Evolutionary conservation across 1,140 invertebrate species (phyloP).

Genomic region (Zaprionus lachaisei): DNA sequence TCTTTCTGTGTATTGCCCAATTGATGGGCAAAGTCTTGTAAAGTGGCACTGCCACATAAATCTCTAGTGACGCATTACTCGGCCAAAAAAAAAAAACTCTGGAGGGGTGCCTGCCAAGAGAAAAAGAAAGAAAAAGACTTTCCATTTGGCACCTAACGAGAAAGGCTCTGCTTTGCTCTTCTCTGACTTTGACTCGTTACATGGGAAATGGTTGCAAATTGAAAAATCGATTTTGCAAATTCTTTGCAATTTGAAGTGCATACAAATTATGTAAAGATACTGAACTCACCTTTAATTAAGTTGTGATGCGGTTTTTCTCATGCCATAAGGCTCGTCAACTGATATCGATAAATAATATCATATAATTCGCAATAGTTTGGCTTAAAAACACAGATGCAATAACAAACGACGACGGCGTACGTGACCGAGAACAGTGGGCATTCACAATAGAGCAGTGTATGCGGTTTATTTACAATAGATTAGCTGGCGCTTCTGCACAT

Average conservation of each 20-base stretch:
- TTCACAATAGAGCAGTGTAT: conserved; percentile 71
- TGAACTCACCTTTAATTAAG: conserved; percentile 30
- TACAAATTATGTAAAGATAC: conserved; percentile 7
- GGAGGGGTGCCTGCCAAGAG: background rate
- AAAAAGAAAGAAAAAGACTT: conserved; percentile 9
- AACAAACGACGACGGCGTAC: conserved; percentile 62
- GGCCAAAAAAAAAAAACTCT: conserved; percentile 7
- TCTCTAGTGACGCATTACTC: conserved; percentile 21
- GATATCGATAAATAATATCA: conserved; percentile 32
- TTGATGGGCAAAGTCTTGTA: background rate
- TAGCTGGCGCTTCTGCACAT: conserved; percentile 61
- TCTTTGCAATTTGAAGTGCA: conserved; percentile 35
- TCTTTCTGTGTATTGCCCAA: conserved; percentile 1
- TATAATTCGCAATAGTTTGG: conserved; percentile 42
- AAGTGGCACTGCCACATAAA: conserved; percentile 13
- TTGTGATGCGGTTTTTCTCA: conserved; percentile 3
- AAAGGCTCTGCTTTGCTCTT: conserved; percentile 1
- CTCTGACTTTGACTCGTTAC: conserved; percentile 6
- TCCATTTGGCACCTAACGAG: background rate
- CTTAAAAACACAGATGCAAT: conserved; percentile 38
- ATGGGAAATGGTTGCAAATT: conserved; percentile 29
- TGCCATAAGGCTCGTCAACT: conserved; percentile 23
- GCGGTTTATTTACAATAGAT: conserved; percentile 80
- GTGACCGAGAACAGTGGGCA: conserved; percentile 70
- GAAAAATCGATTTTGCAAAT: conserved; percentile 74